phyloP scores from a whole-genome alignment of 2,888 invertebrate genomes.

The Mamestra brassicae region DNA sequence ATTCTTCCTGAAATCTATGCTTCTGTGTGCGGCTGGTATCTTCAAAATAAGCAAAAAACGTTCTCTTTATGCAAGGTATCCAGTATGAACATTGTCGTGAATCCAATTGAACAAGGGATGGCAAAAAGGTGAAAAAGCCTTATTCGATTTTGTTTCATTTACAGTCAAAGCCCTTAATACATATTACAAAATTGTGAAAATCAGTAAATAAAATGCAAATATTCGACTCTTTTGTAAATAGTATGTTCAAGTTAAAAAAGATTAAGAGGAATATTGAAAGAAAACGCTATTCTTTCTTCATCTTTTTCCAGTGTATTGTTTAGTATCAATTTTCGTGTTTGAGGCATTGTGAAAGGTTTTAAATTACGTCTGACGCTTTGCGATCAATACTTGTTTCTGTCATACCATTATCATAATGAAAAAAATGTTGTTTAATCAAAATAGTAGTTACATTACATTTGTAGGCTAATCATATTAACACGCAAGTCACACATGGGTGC shows the following conservation, averaged over 20 bases:
- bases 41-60: not conserved
- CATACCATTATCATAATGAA: not conserved
- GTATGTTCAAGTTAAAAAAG: conserved; percentile 19
- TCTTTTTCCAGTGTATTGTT: not conserved
- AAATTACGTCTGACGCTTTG: not conserved
- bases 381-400: not conserved
- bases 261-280: conserved; percentile 24
- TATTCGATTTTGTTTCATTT: not conserved
- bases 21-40: not conserved
- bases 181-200: not conserved
- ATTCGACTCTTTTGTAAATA: not conserved
- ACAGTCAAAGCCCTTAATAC: not conserved
- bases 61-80: not conserved
- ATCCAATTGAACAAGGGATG: not conserved
- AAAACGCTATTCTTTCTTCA: conserved; percentile 15
- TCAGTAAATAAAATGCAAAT: conserved; percentile 18
- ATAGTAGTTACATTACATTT: too few relatives aligned
- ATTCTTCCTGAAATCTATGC: not conserved
- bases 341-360: not conserved
- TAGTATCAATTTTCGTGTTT: not conserved
- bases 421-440: not conserved
- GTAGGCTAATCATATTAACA: too few relatives aligned
- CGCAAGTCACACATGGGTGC: too few relatives aligned
- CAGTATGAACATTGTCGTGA: not conserved
- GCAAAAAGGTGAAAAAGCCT: not conserved